A percentile compares a stretch with the other conserved stretches of the same genome.
These are phyloP conservation scores for Poeciliopsis presidionis DNA, from an alignment of 2,797 vertebrate genomes.

Conservation along the genomic window DNA sequence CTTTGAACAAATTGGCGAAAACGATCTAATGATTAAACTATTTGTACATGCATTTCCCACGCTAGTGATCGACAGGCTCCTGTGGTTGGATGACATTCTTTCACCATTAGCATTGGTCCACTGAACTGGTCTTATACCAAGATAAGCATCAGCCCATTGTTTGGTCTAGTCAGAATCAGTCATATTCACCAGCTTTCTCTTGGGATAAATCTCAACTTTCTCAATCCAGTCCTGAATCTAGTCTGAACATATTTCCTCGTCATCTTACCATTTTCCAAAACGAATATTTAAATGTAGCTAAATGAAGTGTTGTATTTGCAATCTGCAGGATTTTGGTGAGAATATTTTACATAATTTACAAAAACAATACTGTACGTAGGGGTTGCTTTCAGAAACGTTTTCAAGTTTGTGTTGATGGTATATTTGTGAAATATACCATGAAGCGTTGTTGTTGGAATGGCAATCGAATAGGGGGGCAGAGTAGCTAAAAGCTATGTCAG, in stretches of 20 bases:
- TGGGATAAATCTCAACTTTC: not conserved
- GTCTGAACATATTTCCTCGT: not conserved
- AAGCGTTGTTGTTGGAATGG: too few species aligned
- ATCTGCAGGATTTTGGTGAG: not conserved
- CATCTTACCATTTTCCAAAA: not conserved
- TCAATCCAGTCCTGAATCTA: not conserved
- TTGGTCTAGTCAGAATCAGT: not conserved
- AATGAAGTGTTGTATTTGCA: not conserved
- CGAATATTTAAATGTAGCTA: not conserved
- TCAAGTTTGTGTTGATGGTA: too few species aligned
- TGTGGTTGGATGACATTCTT: conserved; percentile 1
- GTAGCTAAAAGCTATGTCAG: too few species aligned
- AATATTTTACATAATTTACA: too few species aligned
- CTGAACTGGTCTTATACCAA: not conserved
- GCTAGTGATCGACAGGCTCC: not conserved
- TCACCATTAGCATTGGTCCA: not conserved
- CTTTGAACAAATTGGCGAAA: not conserved
- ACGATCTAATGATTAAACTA: not conserved
- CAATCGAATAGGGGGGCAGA: too few species aligned
- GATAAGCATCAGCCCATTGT: not conserved
- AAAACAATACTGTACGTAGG: too few species aligned
- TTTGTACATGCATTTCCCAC: not conserved
- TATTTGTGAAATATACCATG: too few species aligned
- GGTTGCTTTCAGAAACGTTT: too few species aligned
- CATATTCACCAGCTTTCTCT: not conserved